phyloP scores from a whole-genome alignment of 2,113 vertebrate species.

The Choloepus hoffmanni region DNA sequence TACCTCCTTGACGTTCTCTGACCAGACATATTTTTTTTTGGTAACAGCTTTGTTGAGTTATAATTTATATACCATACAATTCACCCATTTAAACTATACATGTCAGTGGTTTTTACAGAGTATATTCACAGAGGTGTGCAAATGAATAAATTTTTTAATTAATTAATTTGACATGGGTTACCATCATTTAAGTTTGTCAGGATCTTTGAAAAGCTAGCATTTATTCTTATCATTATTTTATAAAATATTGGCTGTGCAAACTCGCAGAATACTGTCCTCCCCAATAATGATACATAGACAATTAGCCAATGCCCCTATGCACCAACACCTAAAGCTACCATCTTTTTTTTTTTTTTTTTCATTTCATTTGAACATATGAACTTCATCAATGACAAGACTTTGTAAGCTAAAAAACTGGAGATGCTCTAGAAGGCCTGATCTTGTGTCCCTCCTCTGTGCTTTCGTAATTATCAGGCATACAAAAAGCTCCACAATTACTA shows the following conservation, averaged over 20 bases:
- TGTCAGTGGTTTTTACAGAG: background rate
- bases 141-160: background rate
- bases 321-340: background rate
- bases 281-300: background rate
- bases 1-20: background rate
- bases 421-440: background rate
- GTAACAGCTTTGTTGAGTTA: background rate
- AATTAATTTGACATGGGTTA: background rate
- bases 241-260: background rate
- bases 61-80: background rate
- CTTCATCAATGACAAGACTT: background rate
- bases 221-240: background rate
- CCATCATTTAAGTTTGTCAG: background rate
- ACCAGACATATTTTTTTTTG: background rate
- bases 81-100: background rate
- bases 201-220: background rate
- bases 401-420: background rate
- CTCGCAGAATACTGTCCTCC: background rate
- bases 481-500: background rate
- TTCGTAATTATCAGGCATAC: background rate
- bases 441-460: background rate
- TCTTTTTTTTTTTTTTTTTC: too few species aligned
- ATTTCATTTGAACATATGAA: background rate
- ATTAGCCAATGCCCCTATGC: background rate
- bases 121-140: background rate